Evolutionary conservation across 2,888 invertebrate genomes (phyloP).

Genomic region (Petrolisthes manimaculis): DNA sequence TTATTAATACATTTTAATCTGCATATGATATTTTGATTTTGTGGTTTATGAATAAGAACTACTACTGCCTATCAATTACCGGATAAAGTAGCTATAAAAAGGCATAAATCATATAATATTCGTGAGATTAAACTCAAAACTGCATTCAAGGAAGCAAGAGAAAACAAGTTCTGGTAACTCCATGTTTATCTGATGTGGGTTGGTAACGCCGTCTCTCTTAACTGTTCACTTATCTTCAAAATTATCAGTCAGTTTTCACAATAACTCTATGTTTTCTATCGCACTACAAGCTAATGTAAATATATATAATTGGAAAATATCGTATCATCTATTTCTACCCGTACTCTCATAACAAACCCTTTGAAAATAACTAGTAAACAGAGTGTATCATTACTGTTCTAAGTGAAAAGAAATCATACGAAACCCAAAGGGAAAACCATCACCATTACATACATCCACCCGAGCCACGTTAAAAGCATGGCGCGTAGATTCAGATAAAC

Average conservation of each 20-base stretch:
- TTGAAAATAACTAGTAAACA: not conserved
- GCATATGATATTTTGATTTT: no score
- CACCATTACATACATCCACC: not conserved
- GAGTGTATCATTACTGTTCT: not conserved
- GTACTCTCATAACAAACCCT: no score
- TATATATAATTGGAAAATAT: no score
- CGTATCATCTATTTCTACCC: no score
- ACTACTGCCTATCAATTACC: not conserved
- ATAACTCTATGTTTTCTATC: no score
- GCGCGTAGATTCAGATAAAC: conserved; percentile 36
- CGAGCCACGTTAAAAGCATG: conserved; percentile 14
- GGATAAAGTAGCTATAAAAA: not conserved
- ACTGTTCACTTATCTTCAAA: conserved; percentile 6
- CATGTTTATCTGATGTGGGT: not conserved
- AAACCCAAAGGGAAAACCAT: not conserved
- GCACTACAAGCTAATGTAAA: no score
- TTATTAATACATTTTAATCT: no score
- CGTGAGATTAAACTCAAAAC: not conserved
- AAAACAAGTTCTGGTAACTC: conserved; percentile 9
- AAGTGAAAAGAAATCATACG: conserved; percentile 4
- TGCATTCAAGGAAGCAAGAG: not conserved
- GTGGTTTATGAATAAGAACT: not conserved
- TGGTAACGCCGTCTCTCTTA: conserved; percentile 6
- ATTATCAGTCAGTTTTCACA: not conserved
- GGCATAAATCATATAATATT: not conserved